A percentile compares a stretch with the other conserved stretches of the same genome.
phyloP scores from a whole-genome alignment of 2,797 vertebrate genomes.

The Chrosomus eos region DNA sequence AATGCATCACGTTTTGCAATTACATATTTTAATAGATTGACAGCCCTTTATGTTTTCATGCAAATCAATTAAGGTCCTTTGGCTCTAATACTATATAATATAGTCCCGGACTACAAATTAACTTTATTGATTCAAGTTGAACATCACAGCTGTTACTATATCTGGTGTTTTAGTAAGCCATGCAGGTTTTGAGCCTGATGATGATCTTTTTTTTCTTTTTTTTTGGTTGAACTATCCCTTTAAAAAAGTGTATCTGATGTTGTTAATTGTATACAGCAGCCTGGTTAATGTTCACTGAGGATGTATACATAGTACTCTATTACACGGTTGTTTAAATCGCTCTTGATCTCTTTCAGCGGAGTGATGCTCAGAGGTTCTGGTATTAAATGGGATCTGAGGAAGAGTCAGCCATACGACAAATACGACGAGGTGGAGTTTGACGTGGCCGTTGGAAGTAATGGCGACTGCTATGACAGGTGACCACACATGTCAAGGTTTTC shows the following conservation, averaged over 20 bases:
- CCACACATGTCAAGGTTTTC: not conserved
- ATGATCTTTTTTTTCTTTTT: no score
- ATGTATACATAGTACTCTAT: not conserved
- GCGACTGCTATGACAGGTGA: conserved; percentile 95
- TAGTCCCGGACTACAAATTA: not conserved
- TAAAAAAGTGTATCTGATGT: not conserved
- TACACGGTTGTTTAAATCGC: not conserved
- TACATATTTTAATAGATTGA: not conserved
- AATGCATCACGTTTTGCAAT: not conserved
- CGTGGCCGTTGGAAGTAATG: conserved; percentile 85
- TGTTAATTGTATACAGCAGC: not conserved
- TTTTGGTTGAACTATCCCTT: not conserved
- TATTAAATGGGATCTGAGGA: conserved; percentile 95
- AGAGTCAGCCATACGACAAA: conserved; percentile 93
- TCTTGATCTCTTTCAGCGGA: conserved; percentile 73
- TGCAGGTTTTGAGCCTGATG: not conserved
- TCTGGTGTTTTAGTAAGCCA: not conserved
- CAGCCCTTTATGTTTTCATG: no score
- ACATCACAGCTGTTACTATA: not conserved
- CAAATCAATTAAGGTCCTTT: not conserved
- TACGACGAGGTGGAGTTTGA: conserved; percentile 95
- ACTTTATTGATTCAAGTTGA: not conserved
- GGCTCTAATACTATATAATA: not conserved
- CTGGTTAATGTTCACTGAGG: not conserved
- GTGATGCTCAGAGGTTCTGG: conserved; percentile 96